Base-by-base conservation (phyloP, 1,140 invertebrate genomes). In the Eupristina koningsbergeri region DNA sequence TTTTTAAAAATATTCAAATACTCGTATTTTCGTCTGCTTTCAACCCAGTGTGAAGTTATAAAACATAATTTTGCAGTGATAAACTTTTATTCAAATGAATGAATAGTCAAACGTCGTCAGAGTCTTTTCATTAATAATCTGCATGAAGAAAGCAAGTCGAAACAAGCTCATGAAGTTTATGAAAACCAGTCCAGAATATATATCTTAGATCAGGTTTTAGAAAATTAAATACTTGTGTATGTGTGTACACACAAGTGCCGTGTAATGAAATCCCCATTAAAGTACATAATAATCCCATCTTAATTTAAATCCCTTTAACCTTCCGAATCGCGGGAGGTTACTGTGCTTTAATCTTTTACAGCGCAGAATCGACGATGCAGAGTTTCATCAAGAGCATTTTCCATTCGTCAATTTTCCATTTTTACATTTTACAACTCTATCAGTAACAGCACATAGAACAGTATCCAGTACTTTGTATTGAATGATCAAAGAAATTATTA, bases 201-300 rank as follows among this genome's bases (percentile, higher is more conserved):
- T 79, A 19, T 11, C 22, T 78, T n/a, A n/a, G 64, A 61, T 29
- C 7, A 11, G 50, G 39, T 73, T 79, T 71, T 83, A 53, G 34
- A 73, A 61, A 73, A 63, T 78, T 19, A 45, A 45, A 58, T 45
- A 34, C 76, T 73, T 71, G 69, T 26, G 36, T 58, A 9, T 29
- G 50, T 39, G 9, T 19, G 36, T 76, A 36, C 26, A 36, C 31
- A 41, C 34, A 7, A 7, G 15, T 0, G 0, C 47, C 15, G 2
- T 31, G 83, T 39, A 84, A 80, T 74, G 61, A 84, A 84, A 80
- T 80, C 45, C 34, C 45, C 58, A 75, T 80, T 63, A 84, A 58
- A 22, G 75, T 79, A 61, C 79, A 78, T 75, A 75, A 67, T 84
- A 78, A 84, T 84, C 53, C 50, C 69, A 53, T 80, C 77, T 80